Percentiles rank a stretch among this genome's conserved stretches.
Conservation (phyloP, 2,888 invertebrate genomes). For the Artemia sp. region DNA sequence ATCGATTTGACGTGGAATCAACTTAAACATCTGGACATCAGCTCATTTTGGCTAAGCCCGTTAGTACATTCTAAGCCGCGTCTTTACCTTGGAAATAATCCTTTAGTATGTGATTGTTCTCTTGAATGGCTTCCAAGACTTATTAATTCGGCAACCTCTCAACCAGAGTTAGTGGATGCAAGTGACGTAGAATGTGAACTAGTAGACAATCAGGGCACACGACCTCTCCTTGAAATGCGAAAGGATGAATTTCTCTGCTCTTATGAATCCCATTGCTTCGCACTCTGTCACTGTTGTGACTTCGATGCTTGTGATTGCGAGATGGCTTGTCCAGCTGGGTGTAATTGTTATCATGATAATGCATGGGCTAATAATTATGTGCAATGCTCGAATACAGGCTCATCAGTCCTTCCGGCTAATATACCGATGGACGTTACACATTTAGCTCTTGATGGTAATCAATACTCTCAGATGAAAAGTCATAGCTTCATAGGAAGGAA, state of each 20-base stretch:
- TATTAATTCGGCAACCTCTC: slow-evolving; percentile 55
- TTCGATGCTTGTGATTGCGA: slow-evolving; percentile 94
- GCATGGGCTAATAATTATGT: slow-evolving; percentile 84
- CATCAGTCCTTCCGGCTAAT: slow-evolving; percentile 57
- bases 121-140: slow-evolving; percentile 71
- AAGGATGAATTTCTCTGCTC: slow-evolving; percentile 78
- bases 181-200: slow-evolving; percentile 52
- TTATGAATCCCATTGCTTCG: slow-evolving; percentile 82
- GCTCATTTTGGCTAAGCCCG: slow-evolving; percentile 50
- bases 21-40: slow-evolving; percentile 50
- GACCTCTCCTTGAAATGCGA: slow-evolving; percentile 64
- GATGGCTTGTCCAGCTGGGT: slow-evolving; percentile 85
- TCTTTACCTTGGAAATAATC: slow-evolving; percentile 64
- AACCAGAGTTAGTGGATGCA: slow-evolving; percentile 61
- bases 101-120: slow-evolving; percentile 65
- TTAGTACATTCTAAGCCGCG: slow-evolving; percentile 52
- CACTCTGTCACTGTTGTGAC: slow-evolving; percentile 86
- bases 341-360: slow-evolving; percentile 85
- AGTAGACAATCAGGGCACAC: not conserved
- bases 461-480: slow-evolving; percentile 65
- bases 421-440: slow-evolving; percentile 92
- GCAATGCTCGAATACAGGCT: slow-evolving; percentile 65
- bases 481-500: slow-evolving; percentile 82
- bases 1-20: slow-evolving; percentile 58
- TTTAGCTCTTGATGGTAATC: slow-evolving; percentile 78